phyloP scores from a whole-genome alignment of 37 sponge, comb jelly and placozoan genomes.

The Geodia barretti region DNA sequence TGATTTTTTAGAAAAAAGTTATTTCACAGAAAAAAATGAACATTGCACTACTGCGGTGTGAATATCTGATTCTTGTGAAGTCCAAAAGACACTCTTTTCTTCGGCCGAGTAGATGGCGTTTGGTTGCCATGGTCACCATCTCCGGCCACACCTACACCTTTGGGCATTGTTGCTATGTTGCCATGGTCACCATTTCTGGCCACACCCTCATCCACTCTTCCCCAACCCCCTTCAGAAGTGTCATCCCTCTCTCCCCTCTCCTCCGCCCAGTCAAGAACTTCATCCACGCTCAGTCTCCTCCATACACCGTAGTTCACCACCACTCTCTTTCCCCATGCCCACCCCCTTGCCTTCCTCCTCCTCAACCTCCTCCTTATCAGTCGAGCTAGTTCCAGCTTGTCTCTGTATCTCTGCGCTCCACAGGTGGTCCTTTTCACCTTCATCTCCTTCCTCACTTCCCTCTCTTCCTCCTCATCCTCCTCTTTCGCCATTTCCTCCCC shows the following conservation, averaged over 20 bases:
- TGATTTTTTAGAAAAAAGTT: too few species aligned
- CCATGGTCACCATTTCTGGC: too few species aligned
- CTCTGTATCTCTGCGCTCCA: neutral
- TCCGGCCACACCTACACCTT: too few species aligned
- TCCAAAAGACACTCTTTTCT: neutral
- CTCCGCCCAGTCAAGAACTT: too few species aligned
- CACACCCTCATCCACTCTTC: neutral
- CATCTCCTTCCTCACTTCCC: neutral
- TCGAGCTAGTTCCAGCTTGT: neutral
- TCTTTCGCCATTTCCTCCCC: neutral
- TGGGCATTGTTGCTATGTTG: too few species aligned
- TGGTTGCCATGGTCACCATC: neutral
- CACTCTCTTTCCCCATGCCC: neutral
- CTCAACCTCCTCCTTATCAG: neutral
- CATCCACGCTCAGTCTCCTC: too few species aligned
- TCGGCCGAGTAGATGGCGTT: neutral
- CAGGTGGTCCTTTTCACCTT: neutral
- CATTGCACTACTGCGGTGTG: too few species aligned
- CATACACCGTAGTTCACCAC: too few species aligned
- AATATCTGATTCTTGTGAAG: neutral
- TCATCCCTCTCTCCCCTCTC: too few species aligned
- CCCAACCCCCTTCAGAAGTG: too few species aligned
- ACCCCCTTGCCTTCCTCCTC: neutral
- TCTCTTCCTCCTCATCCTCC: conserved; percentile 14
- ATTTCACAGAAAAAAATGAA: too few species aligned